Base-by-base conservation (phyloP, 1,140 invertebrate species). In the Aphelinus certus region DNA sequence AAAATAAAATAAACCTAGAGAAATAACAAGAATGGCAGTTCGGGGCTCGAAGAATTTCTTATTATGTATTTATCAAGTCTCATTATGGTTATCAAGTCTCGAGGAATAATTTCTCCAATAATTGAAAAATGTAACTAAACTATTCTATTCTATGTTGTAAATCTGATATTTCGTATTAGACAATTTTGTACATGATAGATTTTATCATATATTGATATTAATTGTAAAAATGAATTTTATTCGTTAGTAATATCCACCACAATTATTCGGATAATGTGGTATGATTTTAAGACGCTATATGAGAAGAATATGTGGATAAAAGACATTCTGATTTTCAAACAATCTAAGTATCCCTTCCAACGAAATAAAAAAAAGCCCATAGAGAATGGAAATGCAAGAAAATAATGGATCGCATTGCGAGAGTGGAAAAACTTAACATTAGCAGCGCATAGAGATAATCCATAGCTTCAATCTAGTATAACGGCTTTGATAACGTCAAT, bases 401-500 rank as follows among this genome's bases (percentile, higher is more conserved):
- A 76, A 74, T 57, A 75, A 77, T 78, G 76, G 64, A 48, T 74
- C 64, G 49, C 76, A 78, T 26, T 26, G n/a, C 63, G 43, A 78
- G 26, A 26, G 68, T 53, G 76, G 57, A 76, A 77, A 83, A 82
- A 72, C 65, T 73, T 58, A 60, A 82, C 82, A 79, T 78, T 85
- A 84, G 84, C 79, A 82, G 79, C 80, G 84, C 82, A 82, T 84
- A 85, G 83, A 78, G 79, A 81, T 83, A 76, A 78, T 72, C 64
- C 26, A 26, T 26, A 26, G 26, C 26, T 26, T 26, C 26, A 76
- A 83, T 82, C 79, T 82, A 26, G 26, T 26, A 26, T 26, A 26
- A 84, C 83, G 84, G 84, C 84, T 85, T 86, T 85, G 83, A 81
- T 86, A 85, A 86, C 74, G 77, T 83, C 3, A 84, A 83, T 83